Conservation (phyloP, 2,113 vertebrate genomes). For the Prochilodus magdalenae region DNA sequence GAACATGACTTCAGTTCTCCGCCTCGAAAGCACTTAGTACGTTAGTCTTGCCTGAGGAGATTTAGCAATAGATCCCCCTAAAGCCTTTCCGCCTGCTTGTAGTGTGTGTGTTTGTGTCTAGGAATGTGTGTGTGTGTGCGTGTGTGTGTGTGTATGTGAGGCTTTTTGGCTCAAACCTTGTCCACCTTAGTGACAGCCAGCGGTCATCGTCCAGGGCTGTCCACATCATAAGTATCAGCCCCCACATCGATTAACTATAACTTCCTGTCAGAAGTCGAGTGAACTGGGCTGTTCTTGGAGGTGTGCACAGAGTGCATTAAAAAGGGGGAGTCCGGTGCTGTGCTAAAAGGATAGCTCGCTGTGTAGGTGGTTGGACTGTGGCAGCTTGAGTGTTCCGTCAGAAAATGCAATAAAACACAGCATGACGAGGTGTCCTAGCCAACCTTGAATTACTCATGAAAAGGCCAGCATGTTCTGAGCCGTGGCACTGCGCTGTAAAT, state of each 20-base stretch:
- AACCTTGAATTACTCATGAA: constrained; percentile 48
- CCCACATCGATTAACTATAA: constrained; percentile 70
- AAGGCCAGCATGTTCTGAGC: background rate
- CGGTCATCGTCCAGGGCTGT: constrained; percentile 57
- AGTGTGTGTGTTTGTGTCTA: background rate
- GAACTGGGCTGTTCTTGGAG: constrained; percentile 32
- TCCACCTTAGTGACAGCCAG: constrained; percentile 15
- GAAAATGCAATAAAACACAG: constrained; percentile 47
- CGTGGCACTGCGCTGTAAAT: background rate
- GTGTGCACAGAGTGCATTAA: constrained; percentile 39
- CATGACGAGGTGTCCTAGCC: constrained; percentile 29
- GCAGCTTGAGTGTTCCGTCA: constrained; percentile 42
- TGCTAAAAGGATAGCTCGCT: constrained; percentile 39
- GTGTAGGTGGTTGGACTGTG: constrained; percentile 45
- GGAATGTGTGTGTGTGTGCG: too few species aligned
- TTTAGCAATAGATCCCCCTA: background rate
- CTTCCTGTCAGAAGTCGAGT: constrained; percentile 54
- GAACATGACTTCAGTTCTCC: constrained; percentile 9
- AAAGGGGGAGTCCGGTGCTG: constrained; percentile 6
- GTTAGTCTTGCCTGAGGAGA: constrained; percentile 19
- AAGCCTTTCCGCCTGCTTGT: background rate
- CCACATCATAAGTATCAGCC: constrained; percentile 41
- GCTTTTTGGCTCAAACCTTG: background rate
- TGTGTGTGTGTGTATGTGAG: background rate
- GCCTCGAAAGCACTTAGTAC: constrained; percentile 9